Conservation (phyloP, 2,797 vertebrate species). For the Percopsis omiscomaycus region DNA sequence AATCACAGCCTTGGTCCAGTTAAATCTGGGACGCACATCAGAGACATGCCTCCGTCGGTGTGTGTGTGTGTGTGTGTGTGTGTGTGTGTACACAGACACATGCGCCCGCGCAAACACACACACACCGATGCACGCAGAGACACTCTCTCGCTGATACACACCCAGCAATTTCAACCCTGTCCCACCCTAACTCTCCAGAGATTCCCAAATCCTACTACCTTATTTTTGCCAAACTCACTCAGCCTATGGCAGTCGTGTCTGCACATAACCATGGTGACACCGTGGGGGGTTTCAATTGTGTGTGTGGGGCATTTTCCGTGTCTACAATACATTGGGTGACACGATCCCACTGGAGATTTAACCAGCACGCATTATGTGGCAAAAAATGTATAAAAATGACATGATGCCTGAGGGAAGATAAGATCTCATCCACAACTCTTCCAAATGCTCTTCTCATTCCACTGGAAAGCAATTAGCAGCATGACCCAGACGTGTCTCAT, state of each 20-base stretch:
- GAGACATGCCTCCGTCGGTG: neutral
- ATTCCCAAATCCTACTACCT: slow-evolving; percentile 60
- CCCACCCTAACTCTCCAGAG: slow-evolving; percentile 75
- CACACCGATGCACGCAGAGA: slow-evolving; percentile 17
- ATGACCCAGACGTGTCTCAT: slow-evolving; percentile 24
- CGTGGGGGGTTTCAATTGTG: slow-evolving; percentile 6
- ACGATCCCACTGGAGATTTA: slow-evolving; percentile 17
- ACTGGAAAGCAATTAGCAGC: slow-evolving; percentile 31
- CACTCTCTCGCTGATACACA: slow-evolving; percentile 56
- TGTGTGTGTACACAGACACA: slow-evolving; percentile 26
- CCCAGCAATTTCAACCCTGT: slow-evolving; percentile 77
- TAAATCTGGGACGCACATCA: slow-evolving; percentile 66
- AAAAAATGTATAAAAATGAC: slow-evolving; percentile 28
- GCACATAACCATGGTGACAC: slow-evolving; percentile 38
- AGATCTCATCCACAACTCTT: slow-evolving; percentile 7
- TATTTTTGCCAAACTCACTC: slow-evolving; percentile 73
- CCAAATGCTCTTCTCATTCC: slow-evolving; percentile 27
- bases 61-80: too few relatives aligned
- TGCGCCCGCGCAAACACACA: slow-evolving; percentile 32
- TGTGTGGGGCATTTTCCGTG: slow-evolving; percentile 1
- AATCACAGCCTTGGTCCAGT: slow-evolving; percentile 65
- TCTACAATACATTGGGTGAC: slow-evolving; percentile 14
- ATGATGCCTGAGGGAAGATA: slow-evolving; percentile 28
- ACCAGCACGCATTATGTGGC: slow-evolving; percentile 36
- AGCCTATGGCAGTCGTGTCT: slow-evolving; percentile 39